Evolutionary conservation across 1,140 invertebrate species (phyloP), one percentile per base, ranked within the genome.

Genomic region (Pollicipes pollicipes): DNA sequence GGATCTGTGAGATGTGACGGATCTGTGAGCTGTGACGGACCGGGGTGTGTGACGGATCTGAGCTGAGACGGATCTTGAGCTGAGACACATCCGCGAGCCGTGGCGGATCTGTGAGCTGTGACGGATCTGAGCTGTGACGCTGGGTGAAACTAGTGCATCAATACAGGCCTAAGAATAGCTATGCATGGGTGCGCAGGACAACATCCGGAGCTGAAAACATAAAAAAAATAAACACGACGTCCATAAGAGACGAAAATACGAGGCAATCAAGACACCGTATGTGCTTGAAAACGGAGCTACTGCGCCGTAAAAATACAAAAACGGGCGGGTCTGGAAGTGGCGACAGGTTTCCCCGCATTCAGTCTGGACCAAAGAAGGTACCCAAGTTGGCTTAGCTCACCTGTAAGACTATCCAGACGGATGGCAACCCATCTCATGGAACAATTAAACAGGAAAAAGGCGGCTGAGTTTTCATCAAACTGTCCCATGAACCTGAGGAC

Each of bases 391-490:
- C 30, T 58, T 17, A 24, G 67, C 71, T 70, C 76, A 81, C 79
- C 80, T 68, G 81, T 78, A 24, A 89, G 75, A 37, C 83, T 73
- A 75, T 90, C 87, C n/a, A 88, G 77, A 73, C 88, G 82, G 24
- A 88, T 78, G 0, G 86, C 84, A 29, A 88, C 78, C 88, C 88
- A 90, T 71, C 88, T 81, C 76, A 86, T 83, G 0, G 85, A 82
- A 45, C 83, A 81, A 73, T 83, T 80, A 72, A 83, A 85, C 58
- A 88, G 76, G 73, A 81, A 85, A 71, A 82, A 79, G 69, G 82
- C 82, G 2, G 82, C 78, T 29, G 81, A 79, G 76, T 85, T 85
- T 29, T 78, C 75, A 76, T 88, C 85, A 70, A 84, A 77, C 32
- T 85, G 75, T 17, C 81, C 75, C 70, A 82, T 80, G 75, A 85